Base-by-base conservation (phyloP, 2,888 invertebrate genomes). In the Boloria euphrosyne region DNA sequence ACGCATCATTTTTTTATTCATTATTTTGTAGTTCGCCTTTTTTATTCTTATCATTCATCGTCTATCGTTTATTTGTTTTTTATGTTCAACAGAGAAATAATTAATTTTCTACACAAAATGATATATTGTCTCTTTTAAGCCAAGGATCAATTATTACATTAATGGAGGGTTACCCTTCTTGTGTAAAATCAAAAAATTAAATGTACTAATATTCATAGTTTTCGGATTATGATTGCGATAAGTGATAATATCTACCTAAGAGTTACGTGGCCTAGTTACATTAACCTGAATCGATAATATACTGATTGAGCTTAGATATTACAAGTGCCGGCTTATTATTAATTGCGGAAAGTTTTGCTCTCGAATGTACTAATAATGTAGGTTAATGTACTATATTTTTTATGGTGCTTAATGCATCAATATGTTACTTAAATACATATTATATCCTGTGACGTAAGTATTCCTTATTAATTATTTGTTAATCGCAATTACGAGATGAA, bases 271-370 rank as follows among this genome's bases (percentile, higher is more conserved):
- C 47, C 59, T 49, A 59, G 59, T 59, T 59, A 49, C 58, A 16
- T 58, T 58, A 49, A 27, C 47, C 31, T 49, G 46, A 58, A 58
- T 59, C 59, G 59, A 59, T 49, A n/a, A 59, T 59, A 31, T 38
- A 59, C 47, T 14, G 59, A 59, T 59, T 38, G 59, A 13, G 49
- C 49, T 59, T 59, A 49, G 18, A 57, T 57, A 38, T 38, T 38
- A 22, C 22, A 46, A 57, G 22, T 57, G 17, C 38, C 17, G 16
- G 49, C 1, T 14, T n/a, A 38, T 49, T 49, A 47, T 38, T 16
- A 27, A 31, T 22, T 58, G 47, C n/a, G 58, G 31, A 49, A 27
- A 27, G 16, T 47, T 47, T 31, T 27, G 14, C 31, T 16, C 13
- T 27, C 2, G 27, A 31, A 16, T 27, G 27, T 16, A 27, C 14